phyloP scores from a whole-genome alignment of 2,888 invertebrate species.

The Lycia hirtaria region DNA sequence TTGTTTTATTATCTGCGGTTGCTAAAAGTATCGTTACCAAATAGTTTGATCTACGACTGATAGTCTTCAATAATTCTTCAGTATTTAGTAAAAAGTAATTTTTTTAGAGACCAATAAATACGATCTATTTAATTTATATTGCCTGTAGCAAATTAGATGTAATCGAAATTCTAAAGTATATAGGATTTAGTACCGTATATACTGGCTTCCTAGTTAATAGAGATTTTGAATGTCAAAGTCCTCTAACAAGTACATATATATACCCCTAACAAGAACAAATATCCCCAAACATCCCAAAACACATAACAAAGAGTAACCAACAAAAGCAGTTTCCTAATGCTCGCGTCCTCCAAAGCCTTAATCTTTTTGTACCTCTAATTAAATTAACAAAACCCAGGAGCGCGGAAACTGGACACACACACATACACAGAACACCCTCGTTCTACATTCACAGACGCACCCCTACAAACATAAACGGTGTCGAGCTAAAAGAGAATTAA shows the following conservation, averaged over 20 bases:
- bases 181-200: too few species aligned
- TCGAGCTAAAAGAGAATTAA: conserved; percentile 52
- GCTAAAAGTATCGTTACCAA: too few species aligned
- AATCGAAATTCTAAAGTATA: background rate
- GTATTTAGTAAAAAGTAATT: background rate
- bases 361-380: conserved; percentile 86
- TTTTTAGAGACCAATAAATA: conserved; percentile 11
- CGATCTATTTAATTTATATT: background rate
- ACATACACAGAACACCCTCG: conserved; percentile 52
- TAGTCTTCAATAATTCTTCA: too few species aligned
- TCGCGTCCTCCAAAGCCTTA: conserved; percentile 77
- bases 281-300: conserved; percentile 11
- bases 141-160: background rate
- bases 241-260: background rate
- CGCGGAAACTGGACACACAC: conserved; percentile 83
- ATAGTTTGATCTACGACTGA: too few species aligned
- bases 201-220: background rate
- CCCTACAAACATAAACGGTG: conserved; percentile 46
- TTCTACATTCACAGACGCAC: conserved; percentile 54
- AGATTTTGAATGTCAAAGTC: background rate
- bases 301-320: conserved; percentile 58
- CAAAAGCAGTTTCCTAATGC: conserved; percentile 80
- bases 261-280: conserved; percentile 8
- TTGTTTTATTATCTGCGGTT: too few species aligned
- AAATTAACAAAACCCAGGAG: conserved; percentile 84